phyloP scores from a whole-genome alignment of 2,113 vertebrate genomes.

The Melospiza georgiana region DNA sequence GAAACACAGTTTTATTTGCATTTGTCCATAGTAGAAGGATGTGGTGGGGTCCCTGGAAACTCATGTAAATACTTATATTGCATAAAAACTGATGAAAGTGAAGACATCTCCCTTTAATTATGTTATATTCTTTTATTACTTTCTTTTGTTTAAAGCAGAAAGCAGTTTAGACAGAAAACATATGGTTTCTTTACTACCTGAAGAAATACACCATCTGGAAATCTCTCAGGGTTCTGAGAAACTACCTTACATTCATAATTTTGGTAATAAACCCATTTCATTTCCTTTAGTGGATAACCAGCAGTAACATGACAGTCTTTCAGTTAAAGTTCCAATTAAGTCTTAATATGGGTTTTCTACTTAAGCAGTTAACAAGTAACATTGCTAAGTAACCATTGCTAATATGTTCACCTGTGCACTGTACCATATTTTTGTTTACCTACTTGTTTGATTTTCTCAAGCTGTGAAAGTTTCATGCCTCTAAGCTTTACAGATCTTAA shows the following conservation, averaged over 20 bases:
- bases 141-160: background rate
- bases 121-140: background rate
- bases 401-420: background rate
- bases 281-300: background rate
- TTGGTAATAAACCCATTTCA: constrained; percentile 6
- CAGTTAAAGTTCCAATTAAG: constrained; percentile 4
- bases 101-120: background rate
- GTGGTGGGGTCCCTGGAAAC: background rate
- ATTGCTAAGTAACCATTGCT: background rate
- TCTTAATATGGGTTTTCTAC: background rate
- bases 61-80: background rate
- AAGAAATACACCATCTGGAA: constrained; percentile 35
- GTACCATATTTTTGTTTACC: background rate
- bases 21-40: background rate
- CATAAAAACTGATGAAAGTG: background rate
- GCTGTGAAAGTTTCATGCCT: background rate
- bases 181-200: background rate
- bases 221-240: background rate
- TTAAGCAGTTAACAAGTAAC: background rate
- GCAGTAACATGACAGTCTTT: background rate
- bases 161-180: background rate
- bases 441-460: background rate
- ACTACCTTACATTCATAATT: background rate
- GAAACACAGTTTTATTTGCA: background rate
- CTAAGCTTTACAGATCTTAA: background rate